These are phyloP conservation scores for Herpailurus yagouaroundi DNA, from an alignment of 2,113 vertebrate species.

Conservation along the genomic window DNA sequence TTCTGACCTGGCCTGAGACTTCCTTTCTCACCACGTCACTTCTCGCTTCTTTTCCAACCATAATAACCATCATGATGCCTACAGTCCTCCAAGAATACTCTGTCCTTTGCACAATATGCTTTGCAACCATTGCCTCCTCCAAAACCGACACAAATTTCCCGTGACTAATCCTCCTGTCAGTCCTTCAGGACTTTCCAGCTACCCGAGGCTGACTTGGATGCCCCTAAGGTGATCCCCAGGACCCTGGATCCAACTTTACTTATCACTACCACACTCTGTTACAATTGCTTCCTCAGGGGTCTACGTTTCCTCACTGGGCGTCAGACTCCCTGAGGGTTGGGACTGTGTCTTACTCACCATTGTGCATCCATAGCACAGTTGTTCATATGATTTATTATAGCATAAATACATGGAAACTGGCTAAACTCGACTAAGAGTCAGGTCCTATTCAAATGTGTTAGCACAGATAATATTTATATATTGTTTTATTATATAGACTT, in stretches of 20 bases:
- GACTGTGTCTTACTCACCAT: neutral
- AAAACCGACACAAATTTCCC: neutral
- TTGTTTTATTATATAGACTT: neutral
- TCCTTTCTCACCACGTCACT: neutral
- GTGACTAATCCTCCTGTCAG: neutral
- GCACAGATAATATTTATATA: neutral
- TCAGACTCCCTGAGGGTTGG: neutral
- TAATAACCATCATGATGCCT: too few species aligned
- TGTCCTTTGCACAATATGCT: neutral
- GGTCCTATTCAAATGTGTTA: neutral
- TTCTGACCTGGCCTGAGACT: neutral
- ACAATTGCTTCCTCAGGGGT: accelerated
- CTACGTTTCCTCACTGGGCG: neutral
- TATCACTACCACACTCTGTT: accelerated
- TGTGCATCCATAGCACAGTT: accelerated
- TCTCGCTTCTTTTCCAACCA: neutral
- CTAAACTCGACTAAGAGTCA: neutral
- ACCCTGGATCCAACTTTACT: too few species aligned
- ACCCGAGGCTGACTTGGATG: neutral
- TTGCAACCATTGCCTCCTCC: too few species aligned
- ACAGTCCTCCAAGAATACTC: accelerated
- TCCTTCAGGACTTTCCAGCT: neutral
- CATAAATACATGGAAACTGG: neutral
- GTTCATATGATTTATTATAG: neutral
- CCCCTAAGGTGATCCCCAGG: accelerated